These are phyloP conservation scores for Aleiodes testaceus DNA, from an alignment of 2,888 invertebrate genomes.

Conservation along the genomic window DNA sequence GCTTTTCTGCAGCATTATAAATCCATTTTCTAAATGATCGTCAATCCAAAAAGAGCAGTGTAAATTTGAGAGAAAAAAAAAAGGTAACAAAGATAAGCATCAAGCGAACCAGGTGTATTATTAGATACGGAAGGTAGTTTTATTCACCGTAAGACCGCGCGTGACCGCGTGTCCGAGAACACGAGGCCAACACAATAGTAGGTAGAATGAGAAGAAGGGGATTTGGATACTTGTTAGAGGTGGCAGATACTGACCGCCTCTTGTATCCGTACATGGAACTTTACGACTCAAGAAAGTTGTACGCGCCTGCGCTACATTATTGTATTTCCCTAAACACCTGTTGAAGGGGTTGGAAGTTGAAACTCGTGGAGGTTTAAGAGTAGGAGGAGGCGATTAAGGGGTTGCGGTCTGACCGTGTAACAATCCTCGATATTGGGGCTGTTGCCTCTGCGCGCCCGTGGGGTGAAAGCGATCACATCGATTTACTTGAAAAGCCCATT, in stretches of 20 bases:
- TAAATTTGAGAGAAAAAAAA: not conserved
- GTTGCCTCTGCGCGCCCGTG: slow-evolving; percentile 17
- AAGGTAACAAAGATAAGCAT: not conserved
- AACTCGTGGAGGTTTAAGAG: slow-evolving; percentile 61
- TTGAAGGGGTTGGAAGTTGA: slow-evolving; percentile 69
- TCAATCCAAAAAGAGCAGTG: too few relatives aligned
- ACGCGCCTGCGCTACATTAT: slow-evolving; percentile 72
- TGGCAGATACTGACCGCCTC: slow-evolving; percentile 15
- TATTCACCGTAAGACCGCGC: slow-evolving; percentile 54
- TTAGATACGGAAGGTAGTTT: slow-evolving; percentile 36
- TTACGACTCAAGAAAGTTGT: slow-evolving; percentile 64
- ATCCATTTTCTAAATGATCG: too few relatives aligned
- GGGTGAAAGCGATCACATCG: slow-evolving; percentile 26
- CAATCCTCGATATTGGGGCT: slow-evolving; percentile 62
- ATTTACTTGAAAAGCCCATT: not conserved
- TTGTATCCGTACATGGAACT: slow-evolving; percentile 52
- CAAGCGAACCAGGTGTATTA: slow-evolving; percentile 12
- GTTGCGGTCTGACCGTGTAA: slow-evolving; percentile 69
- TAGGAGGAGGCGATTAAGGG: slow-evolving; percentile 61
- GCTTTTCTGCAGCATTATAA: too few relatives aligned
- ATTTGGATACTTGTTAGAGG: slow-evolving; percentile 14
- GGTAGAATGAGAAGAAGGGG: not conserved
- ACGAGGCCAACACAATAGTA: slow-evolving; percentile 25
- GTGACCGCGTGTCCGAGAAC: slow-evolving; percentile 33
- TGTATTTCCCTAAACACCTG: slow-evolving; percentile 73